These are phyloP conservation scores for Tetramorium bicarinatum DNA, from an alignment of 2,888 invertebrate species.

Conservation along the genomic window DNA sequence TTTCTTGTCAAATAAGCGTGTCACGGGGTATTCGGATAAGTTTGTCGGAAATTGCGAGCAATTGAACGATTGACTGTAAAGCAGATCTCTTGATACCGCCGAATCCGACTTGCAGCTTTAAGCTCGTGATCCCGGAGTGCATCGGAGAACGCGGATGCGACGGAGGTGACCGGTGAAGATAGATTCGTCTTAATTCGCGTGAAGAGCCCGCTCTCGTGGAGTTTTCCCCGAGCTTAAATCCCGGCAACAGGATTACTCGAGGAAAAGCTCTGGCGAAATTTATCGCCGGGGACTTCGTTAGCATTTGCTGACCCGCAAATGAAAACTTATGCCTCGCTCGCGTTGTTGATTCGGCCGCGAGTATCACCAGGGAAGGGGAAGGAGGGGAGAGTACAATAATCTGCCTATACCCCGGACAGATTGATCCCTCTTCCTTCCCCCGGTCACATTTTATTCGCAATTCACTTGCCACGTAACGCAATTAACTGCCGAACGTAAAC, in stretches of 20 bases:
- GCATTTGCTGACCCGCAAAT: constrained; percentile 70
- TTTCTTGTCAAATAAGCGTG: neutral
- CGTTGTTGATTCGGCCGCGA: constrained; percentile 44
- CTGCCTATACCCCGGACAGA: constrained; percentile 60
- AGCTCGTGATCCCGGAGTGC: constrained; percentile 32
- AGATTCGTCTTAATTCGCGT: constrained; percentile 78
- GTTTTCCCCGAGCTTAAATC: constrained; percentile 68
- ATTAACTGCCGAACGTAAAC: constrained; percentile 35
- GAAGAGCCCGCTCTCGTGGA: constrained; percentile 71
- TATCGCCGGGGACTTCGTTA: constrained; percentile 78
- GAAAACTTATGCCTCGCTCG: constrained; percentile 75
- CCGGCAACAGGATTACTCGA: constrained; percentile 76
- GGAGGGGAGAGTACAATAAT: constrained; percentile 54
- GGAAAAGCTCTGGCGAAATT: constrained; percentile 77
- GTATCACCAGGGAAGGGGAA: constrained; percentile 56
- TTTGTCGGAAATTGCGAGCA: neutral
- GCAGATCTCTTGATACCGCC: neutral
- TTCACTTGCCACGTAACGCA: constrained; percentile 23
- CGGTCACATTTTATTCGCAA: constrained; percentile 61
- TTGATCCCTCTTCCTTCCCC: constrained; percentile 51
- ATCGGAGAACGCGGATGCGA: constrained; percentile 26
- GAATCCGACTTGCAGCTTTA: constrained; percentile 6
- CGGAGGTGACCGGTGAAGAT: constrained; percentile 32
- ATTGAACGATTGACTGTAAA: neutral
- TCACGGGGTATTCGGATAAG: neutral